Evolutionary conservation across 2,113 vertebrate genomes (phyloP), one percentile per base, ranked within the genome.

Genomic region (Mionectes macconnelli): DNA sequence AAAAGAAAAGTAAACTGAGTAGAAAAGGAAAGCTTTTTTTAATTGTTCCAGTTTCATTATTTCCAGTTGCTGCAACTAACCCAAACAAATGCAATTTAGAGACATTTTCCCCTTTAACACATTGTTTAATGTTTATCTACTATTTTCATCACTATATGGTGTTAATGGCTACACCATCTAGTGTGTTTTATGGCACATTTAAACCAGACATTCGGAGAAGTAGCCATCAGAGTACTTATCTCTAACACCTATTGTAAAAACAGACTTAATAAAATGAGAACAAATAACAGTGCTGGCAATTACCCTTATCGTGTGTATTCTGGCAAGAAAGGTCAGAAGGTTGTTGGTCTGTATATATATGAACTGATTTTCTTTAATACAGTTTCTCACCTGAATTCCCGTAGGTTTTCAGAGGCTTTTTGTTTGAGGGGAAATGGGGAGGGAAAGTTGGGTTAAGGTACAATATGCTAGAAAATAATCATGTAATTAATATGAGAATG

Each of bases 211-310:
- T 57, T 76, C 89, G 57, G 66, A 94, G 90, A 94, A 96, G 94
- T 90, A 94, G 68, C 93, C 85, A 89, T 90, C 90, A 78, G 44
- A 84, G 60, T 60, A 84, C 76, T 95, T 93, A 92, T 82, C 90
- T 93, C 90, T 69, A 94, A 93, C 66, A 92, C 52, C 68, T 93
- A 90, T 84, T 93, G 85, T 95, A 93, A 96, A 96, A 96, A 89
- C 86, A 78, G 83, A 87, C 83, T 92, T 93, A 95, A 97, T 87
- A 94, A 96, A 97, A 96, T 93, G 88, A 96, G 86, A 92, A 90
- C 90, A 96, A 97, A 95, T 90, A 95, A 91, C 88, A 79, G 53
- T 66, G 62, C 44, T 95, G 56, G 94, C 96, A 96, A 96, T 97
- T 95, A 95, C 90, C 20, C 31, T 96, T 89, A 96, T 82, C 27